Evolutionary conservation across 2,888 invertebrate species (phyloP).

Genomic region (Calameuta pallipes): DNA sequence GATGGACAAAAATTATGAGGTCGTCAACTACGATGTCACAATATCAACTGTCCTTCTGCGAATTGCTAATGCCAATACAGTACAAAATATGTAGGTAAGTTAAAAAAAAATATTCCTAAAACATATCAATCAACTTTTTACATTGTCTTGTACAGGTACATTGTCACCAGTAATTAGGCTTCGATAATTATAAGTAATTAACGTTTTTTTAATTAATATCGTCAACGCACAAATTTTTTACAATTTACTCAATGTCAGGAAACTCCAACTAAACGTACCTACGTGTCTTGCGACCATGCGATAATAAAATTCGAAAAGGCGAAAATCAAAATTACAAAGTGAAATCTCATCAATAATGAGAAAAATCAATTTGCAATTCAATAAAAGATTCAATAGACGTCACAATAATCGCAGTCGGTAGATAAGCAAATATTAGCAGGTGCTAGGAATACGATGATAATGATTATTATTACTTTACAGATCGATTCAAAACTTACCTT

Average conservation of each 20-base stretch:
- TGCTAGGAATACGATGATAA: neutral
- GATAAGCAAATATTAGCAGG: neutral
- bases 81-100: neutral
- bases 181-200: neutral
- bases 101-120: too few species aligned
- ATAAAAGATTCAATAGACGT: slow-evolving; percentile 8
- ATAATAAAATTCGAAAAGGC: neutral
- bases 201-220: neutral
- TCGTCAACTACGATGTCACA: neutral
- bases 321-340: neutral
- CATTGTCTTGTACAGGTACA: neutral
- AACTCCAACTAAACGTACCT: neutral
- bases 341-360: neutral
- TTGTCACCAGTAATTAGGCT: neutral
- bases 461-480: neutral
- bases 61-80: neutral
- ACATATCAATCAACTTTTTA: too few species aligned
- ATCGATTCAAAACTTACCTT: slow-evolving; percentile 36
- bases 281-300: neutral
- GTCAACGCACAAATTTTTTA: neutral
- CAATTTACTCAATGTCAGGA: neutral
- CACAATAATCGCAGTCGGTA: neutral
- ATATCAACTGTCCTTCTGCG: neutral
- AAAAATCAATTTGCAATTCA: neutral
- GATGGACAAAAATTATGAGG: neutral